Evolutionary conservation across 37 sponge, comb jelly and placozoan species (phyloP).

Genomic region (Axinella damicornis): DNA sequence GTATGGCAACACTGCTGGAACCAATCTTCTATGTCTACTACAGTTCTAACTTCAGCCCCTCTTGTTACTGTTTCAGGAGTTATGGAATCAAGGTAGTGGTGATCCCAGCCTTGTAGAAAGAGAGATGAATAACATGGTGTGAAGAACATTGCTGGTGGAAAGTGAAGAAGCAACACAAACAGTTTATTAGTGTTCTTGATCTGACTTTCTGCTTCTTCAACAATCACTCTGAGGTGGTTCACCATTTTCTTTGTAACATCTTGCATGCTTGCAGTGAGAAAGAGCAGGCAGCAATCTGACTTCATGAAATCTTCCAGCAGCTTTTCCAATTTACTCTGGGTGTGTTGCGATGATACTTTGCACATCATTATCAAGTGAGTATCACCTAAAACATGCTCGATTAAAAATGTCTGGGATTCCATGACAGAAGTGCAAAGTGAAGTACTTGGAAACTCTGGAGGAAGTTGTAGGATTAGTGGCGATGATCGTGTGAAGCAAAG

Average conservation of each 20-base stretch:
- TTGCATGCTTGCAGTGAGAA: constrained; percentile 3
- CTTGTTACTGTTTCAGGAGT: neutral
- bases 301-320: constrained; percentile 11
- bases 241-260: constrained; percentile 40
- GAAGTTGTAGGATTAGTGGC: constrained; percentile 63
- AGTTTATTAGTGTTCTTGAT: neutral
- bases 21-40: constrained; percentile 21
- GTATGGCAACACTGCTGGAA: no score
- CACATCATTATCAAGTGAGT: constrained; percentile 1
- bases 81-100: constrained; percentile 64
- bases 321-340: constrained; percentile 20
- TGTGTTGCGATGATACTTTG: constrained; percentile 30
- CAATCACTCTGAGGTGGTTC: constrained; percentile 61
- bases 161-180: constrained; percentile 69
- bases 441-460: constrained; percentile 25
- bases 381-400: neutral
- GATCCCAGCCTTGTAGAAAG: constrained; percentile 82
- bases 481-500: constrained; percentile 82
- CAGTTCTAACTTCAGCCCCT: neutral
- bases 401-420: no score
- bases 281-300: neutral
- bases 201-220: constrained; percentile 59
- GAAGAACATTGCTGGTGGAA: constrained; percentile 59
- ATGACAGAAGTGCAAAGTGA: no score
- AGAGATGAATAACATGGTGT: constrained; percentile 64